Conservation (phyloP, 2,797 vertebrate species). For the Myotis planiceps region DNA sequence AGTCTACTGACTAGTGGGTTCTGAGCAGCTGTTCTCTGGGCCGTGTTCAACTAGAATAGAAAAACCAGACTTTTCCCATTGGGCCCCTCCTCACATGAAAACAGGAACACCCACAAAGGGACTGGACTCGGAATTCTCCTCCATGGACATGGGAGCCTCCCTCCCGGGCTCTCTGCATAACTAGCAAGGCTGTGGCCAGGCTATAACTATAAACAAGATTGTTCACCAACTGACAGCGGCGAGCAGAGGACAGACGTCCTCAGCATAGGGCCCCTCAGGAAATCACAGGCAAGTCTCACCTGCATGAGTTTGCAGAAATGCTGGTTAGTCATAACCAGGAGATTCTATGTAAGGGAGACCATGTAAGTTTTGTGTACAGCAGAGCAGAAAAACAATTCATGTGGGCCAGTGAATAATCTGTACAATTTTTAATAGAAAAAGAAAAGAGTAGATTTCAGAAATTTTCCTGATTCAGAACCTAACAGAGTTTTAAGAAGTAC, state of each 20-base stretch:
- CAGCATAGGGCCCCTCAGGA: neutral
- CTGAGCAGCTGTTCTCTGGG: neutral
- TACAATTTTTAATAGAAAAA: neutral
- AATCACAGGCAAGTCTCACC: neutral
- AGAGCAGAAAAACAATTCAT: neutral
- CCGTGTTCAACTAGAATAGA: neutral
- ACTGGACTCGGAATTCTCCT: neutral
- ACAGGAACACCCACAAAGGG: neutral
- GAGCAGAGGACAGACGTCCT: neutral
- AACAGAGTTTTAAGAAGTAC: constrained; percentile 70
- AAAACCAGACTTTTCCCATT: neutral
- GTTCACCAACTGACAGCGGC: neutral
- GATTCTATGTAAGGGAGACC: neutral
- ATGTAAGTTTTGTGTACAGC: neutral
- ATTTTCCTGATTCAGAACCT: constrained; percentile 63
- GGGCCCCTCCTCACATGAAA: neutral
- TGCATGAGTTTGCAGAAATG: neutral
- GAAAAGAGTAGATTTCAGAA: neutral
- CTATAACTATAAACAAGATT: neutral
- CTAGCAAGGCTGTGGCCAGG: neutral
- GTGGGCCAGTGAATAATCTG: neutral
- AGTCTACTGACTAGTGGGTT: neutral
- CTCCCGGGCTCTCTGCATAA: neutral
- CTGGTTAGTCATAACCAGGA: neutral
- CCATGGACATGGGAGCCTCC: neutral